These are phyloP conservation scores for Delphinapterus leucas DNA, from an alignment of 2,113 vertebrate genomes.

Conservation along the genomic window DNA sequence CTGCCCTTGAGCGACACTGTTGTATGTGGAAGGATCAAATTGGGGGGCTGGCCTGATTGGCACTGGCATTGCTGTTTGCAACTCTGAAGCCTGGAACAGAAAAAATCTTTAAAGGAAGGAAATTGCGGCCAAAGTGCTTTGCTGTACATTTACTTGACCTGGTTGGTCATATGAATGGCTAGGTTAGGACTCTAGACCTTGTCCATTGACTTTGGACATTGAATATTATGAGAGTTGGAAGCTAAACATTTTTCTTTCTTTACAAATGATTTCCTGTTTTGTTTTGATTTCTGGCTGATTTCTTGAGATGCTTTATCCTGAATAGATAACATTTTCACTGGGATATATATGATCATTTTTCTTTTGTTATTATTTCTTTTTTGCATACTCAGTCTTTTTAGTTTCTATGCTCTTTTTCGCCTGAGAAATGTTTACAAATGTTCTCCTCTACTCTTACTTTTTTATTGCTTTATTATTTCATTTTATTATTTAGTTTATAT, in stretches of 20 bases:
- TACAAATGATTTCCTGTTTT: neutral
- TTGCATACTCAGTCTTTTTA: neutral
- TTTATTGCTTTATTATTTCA: neutral
- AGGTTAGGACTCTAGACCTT: neutral
- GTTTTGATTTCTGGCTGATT: neutral
- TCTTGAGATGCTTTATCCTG: neutral
- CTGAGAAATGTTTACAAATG: neutral
- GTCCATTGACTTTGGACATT: neutral
- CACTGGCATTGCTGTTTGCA: neutral
- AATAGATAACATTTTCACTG: neutral
- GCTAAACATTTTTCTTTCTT: neutral
- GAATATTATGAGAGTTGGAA: neutral
- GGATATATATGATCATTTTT: neutral
- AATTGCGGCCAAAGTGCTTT: neutral
- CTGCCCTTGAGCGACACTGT: neutral
- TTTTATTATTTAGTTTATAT: neutral
- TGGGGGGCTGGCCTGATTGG: neutral
- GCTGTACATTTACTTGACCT: neutral
- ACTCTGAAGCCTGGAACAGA: neutral
- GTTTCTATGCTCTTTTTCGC: neutral
- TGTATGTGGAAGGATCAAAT: neutral
- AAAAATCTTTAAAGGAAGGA: neutral
- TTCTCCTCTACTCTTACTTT: neutral
- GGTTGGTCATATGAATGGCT: neutral
- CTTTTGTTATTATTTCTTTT: neutral